Conservation (phyloP, 2,113 vertebrate genomes). For the Plotosus lineatus region DNA sequence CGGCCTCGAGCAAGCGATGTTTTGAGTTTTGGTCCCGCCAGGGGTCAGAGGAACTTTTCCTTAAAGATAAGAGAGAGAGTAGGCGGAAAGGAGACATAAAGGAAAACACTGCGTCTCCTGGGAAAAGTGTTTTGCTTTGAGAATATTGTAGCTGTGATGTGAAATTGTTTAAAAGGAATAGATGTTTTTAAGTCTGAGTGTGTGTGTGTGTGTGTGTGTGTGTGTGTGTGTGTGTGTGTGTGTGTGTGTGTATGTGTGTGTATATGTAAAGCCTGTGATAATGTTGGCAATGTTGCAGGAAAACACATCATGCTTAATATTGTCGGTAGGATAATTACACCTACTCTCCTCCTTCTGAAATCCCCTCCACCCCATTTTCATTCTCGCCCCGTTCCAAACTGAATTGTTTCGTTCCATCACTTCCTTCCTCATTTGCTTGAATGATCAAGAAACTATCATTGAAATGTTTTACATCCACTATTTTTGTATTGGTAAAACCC, state of each 20-base stretch:
- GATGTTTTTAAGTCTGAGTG: slow-evolving; percentile 4
- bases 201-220: slow-evolving; percentile 26
- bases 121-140: slow-evolving; percentile 39
- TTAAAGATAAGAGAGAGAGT: slow-evolving; percentile 51
- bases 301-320: slow-evolving; percentile 40
- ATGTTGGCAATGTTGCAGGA: slow-evolving; percentile 33
- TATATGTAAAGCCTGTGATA: slow-evolving; percentile 23
- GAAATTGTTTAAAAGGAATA: slow-evolving; percentile 17
- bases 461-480: neutral
- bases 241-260: slow-evolving; percentile 25
- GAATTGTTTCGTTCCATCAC: slow-evolving; percentile 27
- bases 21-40: slow-evolving; percentile 45
- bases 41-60: slow-evolving; percentile 55
- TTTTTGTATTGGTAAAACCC: neutral
- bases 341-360: slow-evolving; percentile 8
- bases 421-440: slow-evolving; percentile 8
- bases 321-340: slow-evolving; percentile 30
- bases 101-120: slow-evolving; percentile 40
- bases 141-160: slow-evolving; percentile 33
- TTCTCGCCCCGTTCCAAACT: slow-evolving; percentile 1
- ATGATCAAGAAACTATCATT: slow-evolving; percentile 19
- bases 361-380: slow-evolving; percentile 14
- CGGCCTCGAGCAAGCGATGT: slow-evolving; percentile 23
- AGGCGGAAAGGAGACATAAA: slow-evolving; percentile 43
- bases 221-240: slow-evolving; percentile 32